These are phyloP conservation scores for Baccha elongata DNA, from an alignment of 2,888 invertebrate genomes.

Conservation along the genomic window DNA sequence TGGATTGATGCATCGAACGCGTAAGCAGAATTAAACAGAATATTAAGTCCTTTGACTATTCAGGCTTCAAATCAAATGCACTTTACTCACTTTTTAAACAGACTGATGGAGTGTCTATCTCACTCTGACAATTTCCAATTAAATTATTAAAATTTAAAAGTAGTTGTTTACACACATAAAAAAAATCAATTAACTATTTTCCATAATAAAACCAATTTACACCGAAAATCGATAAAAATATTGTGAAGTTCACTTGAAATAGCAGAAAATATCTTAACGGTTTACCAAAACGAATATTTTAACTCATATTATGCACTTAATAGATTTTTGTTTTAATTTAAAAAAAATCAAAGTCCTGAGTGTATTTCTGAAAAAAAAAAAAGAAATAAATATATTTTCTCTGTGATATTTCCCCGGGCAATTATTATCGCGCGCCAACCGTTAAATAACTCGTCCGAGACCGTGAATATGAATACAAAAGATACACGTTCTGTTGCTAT, in stretches of 20 bases:
- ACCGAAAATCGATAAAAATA: not conserved
- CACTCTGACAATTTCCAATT: not conserved
- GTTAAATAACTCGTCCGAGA: slow-evolving; percentile 30
- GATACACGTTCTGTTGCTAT: slow-evolving; percentile 42
- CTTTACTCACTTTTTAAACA: slow-evolving; percentile 6
- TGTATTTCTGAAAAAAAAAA: slow-evolving; percentile 14
- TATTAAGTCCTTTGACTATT: not conserved
- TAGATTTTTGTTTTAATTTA: not conserved
- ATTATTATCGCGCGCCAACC: slow-evolving; percentile 39
- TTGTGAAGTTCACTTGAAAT: not conserved
- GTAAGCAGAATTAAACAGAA: not conserved
- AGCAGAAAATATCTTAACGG: too few species aligned
- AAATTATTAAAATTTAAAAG: not conserved
- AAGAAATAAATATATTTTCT: slow-evolving; percentile 1
- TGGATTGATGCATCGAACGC: too few species aligned
- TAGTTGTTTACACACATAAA: not conserved
- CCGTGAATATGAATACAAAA: slow-evolving; percentile 29
- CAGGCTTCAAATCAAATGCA: not conserved
- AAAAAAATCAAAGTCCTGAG: not conserved
- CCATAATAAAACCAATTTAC: slow-evolving; percentile 2
- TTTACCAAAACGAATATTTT: too few species aligned
- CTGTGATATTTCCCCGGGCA: slow-evolving; percentile 11
- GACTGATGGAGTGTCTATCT: too few species aligned
- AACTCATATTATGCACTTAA: not conserved
- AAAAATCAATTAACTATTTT: not conserved